Percentiles rank a stretch among this genome's conserved stretches.
phyloP scores from a whole-genome alignment of 2,113 vertebrate genomes.

The Balaenoptera acutorostrata region DNA sequence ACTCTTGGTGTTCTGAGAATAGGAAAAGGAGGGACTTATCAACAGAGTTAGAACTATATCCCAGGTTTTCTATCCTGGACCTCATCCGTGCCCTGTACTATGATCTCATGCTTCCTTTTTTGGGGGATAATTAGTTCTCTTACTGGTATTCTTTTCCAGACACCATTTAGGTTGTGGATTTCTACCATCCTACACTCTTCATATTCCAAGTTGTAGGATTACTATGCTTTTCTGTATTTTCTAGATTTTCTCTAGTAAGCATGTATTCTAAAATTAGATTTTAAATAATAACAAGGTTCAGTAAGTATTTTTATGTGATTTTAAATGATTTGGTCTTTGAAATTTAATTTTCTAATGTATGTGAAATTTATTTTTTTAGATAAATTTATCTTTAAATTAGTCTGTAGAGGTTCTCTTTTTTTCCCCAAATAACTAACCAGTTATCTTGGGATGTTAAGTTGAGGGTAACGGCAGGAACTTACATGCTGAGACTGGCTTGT shows the following conservation, averaged over 20 bases:
- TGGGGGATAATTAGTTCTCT: background rate
- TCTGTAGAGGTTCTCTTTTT: background rate
- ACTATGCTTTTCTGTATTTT: background rate
- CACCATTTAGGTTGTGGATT: background rate
- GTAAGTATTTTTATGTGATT: background rate
- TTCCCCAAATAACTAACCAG: background rate
- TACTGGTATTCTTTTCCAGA: background rate
- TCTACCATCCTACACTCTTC: background rate
- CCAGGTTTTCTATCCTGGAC: background rate
- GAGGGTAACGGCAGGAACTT: background rate
- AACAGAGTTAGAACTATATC: background rate
- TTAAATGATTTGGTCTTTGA: background rate
- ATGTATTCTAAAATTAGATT: background rate
- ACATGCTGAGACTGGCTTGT: background rate
- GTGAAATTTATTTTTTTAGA: conserved; percentile 9
- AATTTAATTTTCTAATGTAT: background rate
- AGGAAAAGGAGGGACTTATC: background rate
- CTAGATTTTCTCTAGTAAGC: conserved; percentile 3
- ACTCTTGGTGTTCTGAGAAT: background rate
- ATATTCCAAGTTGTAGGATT: background rate
- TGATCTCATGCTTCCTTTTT: background rate
- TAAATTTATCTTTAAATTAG: background rate
- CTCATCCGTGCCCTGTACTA: background rate
- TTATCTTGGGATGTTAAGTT: background rate
- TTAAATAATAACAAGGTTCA: background rate